Percentiles rank a stretch among this genome's conserved stretches.
Conservation (phyloP, 2,888 invertebrate genomes). For the Drosophila anomelani region DNA sequence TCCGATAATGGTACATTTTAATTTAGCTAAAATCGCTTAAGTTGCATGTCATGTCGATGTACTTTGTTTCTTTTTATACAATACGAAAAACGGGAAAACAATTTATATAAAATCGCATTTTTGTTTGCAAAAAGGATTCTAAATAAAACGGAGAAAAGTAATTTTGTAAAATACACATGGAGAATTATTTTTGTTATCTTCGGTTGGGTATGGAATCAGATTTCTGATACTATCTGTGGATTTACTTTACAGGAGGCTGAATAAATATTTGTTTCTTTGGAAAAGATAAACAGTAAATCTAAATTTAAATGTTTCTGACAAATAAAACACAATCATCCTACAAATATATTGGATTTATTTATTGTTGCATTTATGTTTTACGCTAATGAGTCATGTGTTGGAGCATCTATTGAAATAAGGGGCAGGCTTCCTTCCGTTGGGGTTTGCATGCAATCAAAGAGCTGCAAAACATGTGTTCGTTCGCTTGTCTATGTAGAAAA, state of each 20-base stretch:
- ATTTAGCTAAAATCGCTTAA: conserved; percentile 50
- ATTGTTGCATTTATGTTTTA: conserved; percentile 40
- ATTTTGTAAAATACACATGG: conserved; percentile 55
- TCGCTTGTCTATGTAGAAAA: conserved; percentile 71
- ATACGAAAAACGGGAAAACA: conserved; percentile 32
- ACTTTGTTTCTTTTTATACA: conserved; percentile 50
- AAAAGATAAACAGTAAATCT: background rate
- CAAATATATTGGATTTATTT: conserved; percentile 65
- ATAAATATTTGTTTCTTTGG: background rate
- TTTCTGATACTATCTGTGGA: background rate
- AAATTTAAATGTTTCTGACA: background rate
- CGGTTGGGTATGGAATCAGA: background rate
- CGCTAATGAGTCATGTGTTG: conserved; percentile 50
- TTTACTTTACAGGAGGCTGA: background rate
- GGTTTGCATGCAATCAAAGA: conserved; percentile 12
- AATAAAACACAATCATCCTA: conserved; percentile 33
- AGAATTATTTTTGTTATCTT: background rate
- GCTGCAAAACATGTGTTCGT: conserved; percentile 32
- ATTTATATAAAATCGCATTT: conserved; percentile 52
- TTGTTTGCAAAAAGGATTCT: conserved; percentile 48
- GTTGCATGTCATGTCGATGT: conserved; percentile 50
- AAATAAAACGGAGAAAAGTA: conserved; percentile 56
- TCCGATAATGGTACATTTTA: conserved; percentile 30
- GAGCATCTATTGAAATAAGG: conserved; percentile 41
- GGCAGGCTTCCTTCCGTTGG: conserved; percentile 11